Conservation (phyloP, 2,113 vertebrate genomes). For the Leucopternis melanops region DNA sequence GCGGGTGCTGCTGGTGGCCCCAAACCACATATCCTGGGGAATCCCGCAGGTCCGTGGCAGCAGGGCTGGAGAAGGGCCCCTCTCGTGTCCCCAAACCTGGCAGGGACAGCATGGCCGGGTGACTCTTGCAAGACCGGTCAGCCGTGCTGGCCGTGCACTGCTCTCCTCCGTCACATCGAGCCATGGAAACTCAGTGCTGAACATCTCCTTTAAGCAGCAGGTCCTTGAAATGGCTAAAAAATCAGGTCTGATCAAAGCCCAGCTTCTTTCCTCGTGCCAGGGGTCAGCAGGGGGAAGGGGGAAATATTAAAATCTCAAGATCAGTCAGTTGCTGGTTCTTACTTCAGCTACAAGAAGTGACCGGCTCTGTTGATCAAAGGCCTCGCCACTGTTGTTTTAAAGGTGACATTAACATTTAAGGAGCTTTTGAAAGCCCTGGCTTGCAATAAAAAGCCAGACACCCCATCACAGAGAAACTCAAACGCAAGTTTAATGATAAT, state of each 20-base stretch:
- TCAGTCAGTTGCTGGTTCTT: not conserved
- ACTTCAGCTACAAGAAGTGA: conserved; percentile 11
- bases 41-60: not conserved
- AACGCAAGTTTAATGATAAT: conserved; percentile 58
- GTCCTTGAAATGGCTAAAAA: not conserved
- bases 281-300: not conserved
- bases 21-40: not conserved
- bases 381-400: conserved; percentile 25
- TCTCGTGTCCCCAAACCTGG: not conserved
- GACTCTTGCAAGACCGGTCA: not conserved
- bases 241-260: not conserved
- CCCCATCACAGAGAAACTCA: not conserved
- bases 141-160: not conserved
- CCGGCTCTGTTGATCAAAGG: conserved; percentile 47
- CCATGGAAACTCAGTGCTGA: accelerated
- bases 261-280: not conserved
- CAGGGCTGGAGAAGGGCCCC: not conserved
- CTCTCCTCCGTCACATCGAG: accelerated
- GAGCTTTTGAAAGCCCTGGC: conserved; percentile 53
- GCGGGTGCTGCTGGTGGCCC: not conserved
- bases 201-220: not conserved
- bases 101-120: accelerated
- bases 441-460: conserved; percentile 63
- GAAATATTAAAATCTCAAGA: conserved; percentile 33
- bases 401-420: conserved; percentile 44